Percentiles rank a stretch among this genome's conserved stretches.
phyloP scores from a whole-genome alignment of 2,113 vertebrate species.

The Lophius piscatorius region DNA sequence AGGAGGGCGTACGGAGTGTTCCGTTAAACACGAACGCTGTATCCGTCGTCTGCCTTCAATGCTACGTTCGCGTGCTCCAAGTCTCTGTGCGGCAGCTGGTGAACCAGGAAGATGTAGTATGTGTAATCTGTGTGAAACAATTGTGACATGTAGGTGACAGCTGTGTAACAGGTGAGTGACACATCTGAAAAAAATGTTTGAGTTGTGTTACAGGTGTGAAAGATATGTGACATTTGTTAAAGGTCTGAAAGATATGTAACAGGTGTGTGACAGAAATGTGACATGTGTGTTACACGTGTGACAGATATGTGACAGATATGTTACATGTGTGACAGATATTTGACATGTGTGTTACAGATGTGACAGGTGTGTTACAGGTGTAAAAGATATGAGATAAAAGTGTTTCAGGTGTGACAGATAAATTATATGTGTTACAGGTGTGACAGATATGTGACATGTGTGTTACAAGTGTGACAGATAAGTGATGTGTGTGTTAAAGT shows the following conservation, averaged over 20 bases:
- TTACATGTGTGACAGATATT: background rate
- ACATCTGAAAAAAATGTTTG: too few species aligned
- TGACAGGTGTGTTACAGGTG: background rate
- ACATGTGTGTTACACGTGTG: background rate
- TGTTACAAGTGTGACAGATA: background rate
- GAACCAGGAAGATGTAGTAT: too few species aligned
- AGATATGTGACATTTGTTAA: too few species aligned
- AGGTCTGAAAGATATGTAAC: background rate
- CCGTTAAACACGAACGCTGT: too few species aligned
- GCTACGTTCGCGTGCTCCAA: too few species aligned
- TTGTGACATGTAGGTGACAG: background rate
- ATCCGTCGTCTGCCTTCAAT: too few species aligned
- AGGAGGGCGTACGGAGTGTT: too few species aligned
- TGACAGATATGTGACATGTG: too few species aligned
- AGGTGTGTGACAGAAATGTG: background rate
- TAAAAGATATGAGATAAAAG: background rate
- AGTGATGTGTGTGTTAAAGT: too few species aligned
- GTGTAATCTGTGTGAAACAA: background rate
- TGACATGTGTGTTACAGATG: background rate
- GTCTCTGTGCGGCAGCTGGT: too few species aligned
- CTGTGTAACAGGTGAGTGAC: background rate
- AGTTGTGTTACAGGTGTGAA: background rate
- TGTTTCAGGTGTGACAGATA: background rate
- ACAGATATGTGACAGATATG: background rate
- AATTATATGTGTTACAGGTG: background rate